Conservation (phyloP, 2,888 invertebrate genomes). For the Caenorhabditis uteleia region DNA sequence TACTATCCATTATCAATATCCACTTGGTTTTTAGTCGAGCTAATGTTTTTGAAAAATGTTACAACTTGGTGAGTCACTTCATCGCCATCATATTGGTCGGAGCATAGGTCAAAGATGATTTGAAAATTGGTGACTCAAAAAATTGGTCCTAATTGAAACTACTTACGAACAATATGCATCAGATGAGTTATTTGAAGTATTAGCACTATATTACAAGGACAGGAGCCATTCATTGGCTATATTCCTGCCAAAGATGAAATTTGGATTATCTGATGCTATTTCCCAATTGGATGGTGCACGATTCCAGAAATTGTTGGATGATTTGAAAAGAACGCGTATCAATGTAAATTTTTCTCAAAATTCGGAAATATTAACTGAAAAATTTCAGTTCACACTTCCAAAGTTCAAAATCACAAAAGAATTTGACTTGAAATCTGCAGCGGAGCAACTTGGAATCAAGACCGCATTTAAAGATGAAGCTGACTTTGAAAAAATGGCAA, state of each 20-base stretch:
- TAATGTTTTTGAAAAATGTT: no score
- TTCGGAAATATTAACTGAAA: neutral
- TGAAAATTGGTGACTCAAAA: no score
- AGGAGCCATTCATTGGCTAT: conserved; percentile 38
- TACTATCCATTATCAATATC: no score
- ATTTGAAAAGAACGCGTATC: neutral
- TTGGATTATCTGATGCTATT: conserved; percentile 35
- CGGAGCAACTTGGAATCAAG: conserved; percentile 18
- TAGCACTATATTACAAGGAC: conserved; percentile 41
- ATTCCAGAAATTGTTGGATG: conserved; percentile 11
- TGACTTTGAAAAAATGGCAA: conserved; percentile 24
- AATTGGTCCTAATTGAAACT: no score
- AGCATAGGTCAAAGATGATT: no score
- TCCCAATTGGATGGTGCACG: conserved; percentile 5
- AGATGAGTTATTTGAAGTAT: conserved; percentile 33
- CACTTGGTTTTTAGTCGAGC: no score
- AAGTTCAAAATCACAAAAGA: conserved; percentile 33
- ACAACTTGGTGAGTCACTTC: no score
- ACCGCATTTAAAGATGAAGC: conserved; percentile 23
- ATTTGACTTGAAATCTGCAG: conserved; percentile 3
- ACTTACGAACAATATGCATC: conserved; percentile 11
- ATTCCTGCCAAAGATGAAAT: conserved; percentile 55
- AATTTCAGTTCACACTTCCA: conserved; percentile 27
- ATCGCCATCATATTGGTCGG: no score
- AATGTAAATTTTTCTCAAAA: conserved; percentile 8